Evolutionary conservation across 2,797 vertebrate genomes (phyloP).

Genomic region (Columba guinea): DNA sequence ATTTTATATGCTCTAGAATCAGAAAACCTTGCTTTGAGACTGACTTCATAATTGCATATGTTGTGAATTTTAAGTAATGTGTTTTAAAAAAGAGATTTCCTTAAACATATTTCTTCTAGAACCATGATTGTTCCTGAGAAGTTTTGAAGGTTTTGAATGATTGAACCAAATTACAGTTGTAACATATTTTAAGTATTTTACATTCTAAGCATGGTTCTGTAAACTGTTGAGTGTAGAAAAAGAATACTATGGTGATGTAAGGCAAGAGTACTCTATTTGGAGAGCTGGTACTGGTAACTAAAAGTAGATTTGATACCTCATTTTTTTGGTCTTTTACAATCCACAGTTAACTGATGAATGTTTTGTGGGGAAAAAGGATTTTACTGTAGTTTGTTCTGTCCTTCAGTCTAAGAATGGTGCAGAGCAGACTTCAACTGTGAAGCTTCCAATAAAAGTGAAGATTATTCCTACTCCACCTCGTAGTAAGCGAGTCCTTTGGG

Average conservation of each 20-base stretch:
- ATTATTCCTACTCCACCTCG: constrained; percentile 95
- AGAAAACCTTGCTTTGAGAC: neutral
- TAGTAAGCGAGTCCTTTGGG: constrained; percentile 97
- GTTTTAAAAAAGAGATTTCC: neutral
- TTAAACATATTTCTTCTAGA: neutral
- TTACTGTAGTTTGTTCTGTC: constrained; percentile 18
- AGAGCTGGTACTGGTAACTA: neutral
- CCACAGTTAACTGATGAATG: neutral
- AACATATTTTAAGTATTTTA: neutral
- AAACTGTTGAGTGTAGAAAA: neutral
- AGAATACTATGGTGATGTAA: neutral
- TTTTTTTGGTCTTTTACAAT: neutral
- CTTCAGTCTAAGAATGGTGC: constrained; percentile 86
- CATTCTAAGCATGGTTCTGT: neutral
- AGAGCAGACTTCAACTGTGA: constrained; percentile 93
- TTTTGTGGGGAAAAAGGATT: neutral
- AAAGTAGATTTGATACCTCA: neutral
- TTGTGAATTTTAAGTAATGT: neutral
- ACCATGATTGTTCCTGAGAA: neutral
- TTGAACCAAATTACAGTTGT: neutral
- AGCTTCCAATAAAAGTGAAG: constrained; percentile 97
- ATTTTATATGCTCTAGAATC: neutral
- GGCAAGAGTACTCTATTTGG: neutral
- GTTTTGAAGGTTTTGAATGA: neutral
- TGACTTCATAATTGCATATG: neutral